These are phyloP conservation scores for Acanthochromis polyacanthus DNA, from an alignment of 2,113 vertebrate genomes.

Conservation along the genomic window DNA sequence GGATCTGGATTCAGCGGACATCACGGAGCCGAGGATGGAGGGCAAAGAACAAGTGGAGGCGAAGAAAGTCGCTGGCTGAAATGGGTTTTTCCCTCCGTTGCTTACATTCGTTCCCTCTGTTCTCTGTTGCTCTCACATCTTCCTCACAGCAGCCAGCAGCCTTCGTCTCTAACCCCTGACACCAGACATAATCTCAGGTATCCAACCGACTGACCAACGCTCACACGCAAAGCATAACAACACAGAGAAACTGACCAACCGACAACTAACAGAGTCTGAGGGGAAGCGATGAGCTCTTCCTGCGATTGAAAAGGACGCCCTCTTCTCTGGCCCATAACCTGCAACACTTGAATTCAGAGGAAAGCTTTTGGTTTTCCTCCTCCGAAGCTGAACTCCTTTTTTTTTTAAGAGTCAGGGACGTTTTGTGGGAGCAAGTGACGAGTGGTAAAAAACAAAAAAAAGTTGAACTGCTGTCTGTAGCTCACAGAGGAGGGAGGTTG, in stretches of 20 bases:
- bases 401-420: constrained; percentile 31
- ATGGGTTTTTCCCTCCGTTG: not conserved
- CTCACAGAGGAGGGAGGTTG: constrained; percentile 26
- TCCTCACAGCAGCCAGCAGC: constrained; percentile 64
- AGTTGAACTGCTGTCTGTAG: constrained; percentile 20
- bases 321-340: constrained; percentile 56
- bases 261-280: constrained; percentile 10
- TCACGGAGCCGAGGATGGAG: constrained; percentile 74
- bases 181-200: constrained; percentile 84
- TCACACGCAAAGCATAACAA: constrained; percentile 26
- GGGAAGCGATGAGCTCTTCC: not conserved
- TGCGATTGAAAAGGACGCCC: constrained; percentile 25
- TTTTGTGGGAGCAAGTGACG: constrained; percentile 57
- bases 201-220: constrained; percentile 69
- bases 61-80: constrained; percentile 70
- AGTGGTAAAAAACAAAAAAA: constrained; percentile 6
- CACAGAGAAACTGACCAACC: constrained; percentile 43
- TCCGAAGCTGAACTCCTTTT: constrained; percentile 66
- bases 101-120: constrained; percentile 27
- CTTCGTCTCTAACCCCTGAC: constrained; percentile 60
- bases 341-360: constrained; percentile 79
- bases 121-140: constrained; percentile 34
- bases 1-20: constrained; percentile 86
- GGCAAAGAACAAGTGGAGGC: constrained; percentile 64
- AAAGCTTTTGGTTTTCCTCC: constrained; percentile 43